phyloP scores from a whole-genome alignment of 2,113 vertebrate species.

The Puma concolor region DNA sequence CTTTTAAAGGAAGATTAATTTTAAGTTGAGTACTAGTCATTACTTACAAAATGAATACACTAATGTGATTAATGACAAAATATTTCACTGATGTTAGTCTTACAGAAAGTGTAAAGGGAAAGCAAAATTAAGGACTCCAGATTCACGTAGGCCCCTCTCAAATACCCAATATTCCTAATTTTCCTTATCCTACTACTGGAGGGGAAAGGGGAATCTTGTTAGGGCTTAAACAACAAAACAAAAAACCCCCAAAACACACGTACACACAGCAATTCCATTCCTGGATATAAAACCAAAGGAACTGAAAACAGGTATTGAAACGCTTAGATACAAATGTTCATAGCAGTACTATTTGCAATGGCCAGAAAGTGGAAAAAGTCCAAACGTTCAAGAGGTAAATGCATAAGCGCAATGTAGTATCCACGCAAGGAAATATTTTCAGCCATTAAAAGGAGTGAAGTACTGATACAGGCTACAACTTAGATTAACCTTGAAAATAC shows the following conservation, averaged over 20 bases:
- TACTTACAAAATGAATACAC: neutral
- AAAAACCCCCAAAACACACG: neutral
- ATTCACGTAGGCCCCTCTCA: neutral
- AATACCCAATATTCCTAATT: conserved; percentile 26
- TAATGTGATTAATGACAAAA: neutral
- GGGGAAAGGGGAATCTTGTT: neutral
- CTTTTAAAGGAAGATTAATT: neutral
- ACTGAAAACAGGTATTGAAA: neutral
- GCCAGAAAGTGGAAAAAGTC: neutral
- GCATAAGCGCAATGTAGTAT: neutral
- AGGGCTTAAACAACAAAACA: neutral
- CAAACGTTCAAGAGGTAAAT: neutral
- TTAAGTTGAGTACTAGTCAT: neutral
- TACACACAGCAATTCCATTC: neutral
- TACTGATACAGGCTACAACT: neutral
- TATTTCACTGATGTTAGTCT: neutral
- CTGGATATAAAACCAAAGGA: neutral
- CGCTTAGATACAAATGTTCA: neutral
- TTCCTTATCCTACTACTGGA: neutral
- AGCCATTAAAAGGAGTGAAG: neutral
- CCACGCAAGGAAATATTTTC: neutral
- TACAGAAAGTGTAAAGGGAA: conserved; percentile 2
- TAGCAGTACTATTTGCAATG: neutral
- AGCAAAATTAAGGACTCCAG: conserved; percentile 5
- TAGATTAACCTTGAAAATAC: neutral